Percentiles rank a stretch among this genome's conserved stretches.
phyloP scores from a whole-genome alignment of 2,113 vertebrate genomes.

The Erythrolamprus reginae region DNA sequence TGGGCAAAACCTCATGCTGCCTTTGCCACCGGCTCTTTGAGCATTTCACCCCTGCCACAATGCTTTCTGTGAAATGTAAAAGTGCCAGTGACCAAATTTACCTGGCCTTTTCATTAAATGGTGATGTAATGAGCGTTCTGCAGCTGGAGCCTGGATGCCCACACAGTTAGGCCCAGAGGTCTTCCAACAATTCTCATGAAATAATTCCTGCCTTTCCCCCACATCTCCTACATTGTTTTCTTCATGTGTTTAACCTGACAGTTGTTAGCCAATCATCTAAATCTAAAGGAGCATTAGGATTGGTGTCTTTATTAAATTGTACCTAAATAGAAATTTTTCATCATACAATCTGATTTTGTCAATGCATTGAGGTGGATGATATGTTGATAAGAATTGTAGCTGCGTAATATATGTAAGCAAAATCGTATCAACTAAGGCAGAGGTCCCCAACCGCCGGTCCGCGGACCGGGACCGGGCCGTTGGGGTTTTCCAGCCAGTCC shows the following conservation, averaged over 20 bases:
- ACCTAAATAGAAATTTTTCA: background rate
- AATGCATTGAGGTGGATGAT: background rate
- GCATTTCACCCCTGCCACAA: constrained; percentile 2
- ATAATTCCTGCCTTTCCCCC: background rate
- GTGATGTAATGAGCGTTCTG: constrained; percentile 43
- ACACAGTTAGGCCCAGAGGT: constrained; percentile 1
- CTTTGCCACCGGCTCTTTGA: too few relatives aligned
- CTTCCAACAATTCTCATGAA: background rate
- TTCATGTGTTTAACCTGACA: background rate
- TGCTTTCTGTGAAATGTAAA: constrained; percentile 9
- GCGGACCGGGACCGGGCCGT: too few relatives aligned
- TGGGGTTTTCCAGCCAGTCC: too few relatives aligned
- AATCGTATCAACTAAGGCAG: background rate
- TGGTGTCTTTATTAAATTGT: constrained; percentile 1
- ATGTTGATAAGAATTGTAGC: background rate
- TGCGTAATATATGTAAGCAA: background rate
- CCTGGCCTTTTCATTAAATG: constrained; percentile 15
- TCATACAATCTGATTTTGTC: background rate
- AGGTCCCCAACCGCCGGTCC: too few relatives aligned
- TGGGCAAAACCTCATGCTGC: too few relatives aligned
- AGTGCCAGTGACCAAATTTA: accelerated
- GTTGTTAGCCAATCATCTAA: background rate
- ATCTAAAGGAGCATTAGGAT: background rate
- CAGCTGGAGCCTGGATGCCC: constrained; percentile 33
- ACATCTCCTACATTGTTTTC: background rate